A percentile compares a stretch with the other conserved stretches of the same genome.
Conservation (phyloP, 1,140 invertebrate species). For the Littorina saxatilis region DNA sequence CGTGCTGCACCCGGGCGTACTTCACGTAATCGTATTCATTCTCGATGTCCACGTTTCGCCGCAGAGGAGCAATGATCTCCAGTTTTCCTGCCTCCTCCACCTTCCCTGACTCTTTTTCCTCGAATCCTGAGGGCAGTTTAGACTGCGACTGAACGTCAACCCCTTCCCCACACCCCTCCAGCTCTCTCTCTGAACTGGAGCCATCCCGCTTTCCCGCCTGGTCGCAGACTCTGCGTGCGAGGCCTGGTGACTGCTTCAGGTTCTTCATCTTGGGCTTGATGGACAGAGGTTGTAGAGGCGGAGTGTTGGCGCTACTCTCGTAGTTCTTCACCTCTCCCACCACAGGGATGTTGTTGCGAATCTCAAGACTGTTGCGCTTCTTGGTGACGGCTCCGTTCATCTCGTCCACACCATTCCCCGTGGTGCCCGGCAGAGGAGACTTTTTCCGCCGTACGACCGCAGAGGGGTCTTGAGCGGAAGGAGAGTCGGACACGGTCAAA, state of each 20-base stretch:
- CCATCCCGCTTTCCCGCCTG: conserved; percentile 43
- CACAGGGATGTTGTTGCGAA: conserved; percentile 73
- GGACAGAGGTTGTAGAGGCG: conserved; percentile 55
- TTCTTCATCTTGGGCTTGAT: conserved; percentile 67
- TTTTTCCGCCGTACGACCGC: conserved; percentile 38
- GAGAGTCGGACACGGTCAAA: conserved; percentile 3
- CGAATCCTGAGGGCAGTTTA: neutral
- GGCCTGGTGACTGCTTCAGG: conserved; percentile 72
- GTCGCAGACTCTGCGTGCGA: conserved; percentile 69
- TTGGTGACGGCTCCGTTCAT: conserved; percentile 39
- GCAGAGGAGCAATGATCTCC: conserved; percentile 43
- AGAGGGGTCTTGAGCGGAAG: neutral
- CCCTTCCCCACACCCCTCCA: conserved; percentile 22
- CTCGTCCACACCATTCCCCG: neutral
- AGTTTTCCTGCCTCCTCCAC: conserved; percentile 23
- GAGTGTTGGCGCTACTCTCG: conserved; percentile 60
- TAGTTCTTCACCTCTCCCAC: conserved; percentile 70
- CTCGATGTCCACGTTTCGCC: conserved; percentile 61
- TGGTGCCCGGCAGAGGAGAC: conserved; percentile 26
- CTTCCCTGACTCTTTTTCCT: conserved; percentile 28
- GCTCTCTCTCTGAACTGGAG: conserved; percentile 57
- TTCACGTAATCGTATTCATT: conserved; percentile 83
- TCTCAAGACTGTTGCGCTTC: conserved; percentile 73
- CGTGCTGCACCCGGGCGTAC: conserved; percentile 84
- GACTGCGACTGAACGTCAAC: neutral